Evolutionary conservation across 35 echinoderm and acorn worm species (phyloP).

Genomic region (Ophiothrix spiculata): DNA sequence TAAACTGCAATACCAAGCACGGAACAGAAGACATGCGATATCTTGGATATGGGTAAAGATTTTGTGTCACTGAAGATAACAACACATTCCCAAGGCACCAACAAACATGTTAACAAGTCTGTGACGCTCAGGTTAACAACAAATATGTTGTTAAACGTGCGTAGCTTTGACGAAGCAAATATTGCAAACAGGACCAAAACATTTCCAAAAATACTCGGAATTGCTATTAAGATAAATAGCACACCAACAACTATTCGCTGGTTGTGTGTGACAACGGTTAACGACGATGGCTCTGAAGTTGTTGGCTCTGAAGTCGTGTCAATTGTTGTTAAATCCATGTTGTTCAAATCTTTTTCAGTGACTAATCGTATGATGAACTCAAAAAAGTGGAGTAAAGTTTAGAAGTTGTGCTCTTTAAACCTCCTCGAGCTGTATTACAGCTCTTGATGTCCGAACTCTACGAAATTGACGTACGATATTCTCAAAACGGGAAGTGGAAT

Average conservation of each 20-base stretch:
- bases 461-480: no score
- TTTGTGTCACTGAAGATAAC: constrained; percentile 39
- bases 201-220: constrained; percentile 63
- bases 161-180: constrained; percentile 56
- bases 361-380: no score
- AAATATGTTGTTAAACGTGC: constrained; percentile 84
- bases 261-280: background rate
- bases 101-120: constrained; percentile 61
- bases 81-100: constrained; percentile 60
- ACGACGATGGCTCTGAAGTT: background rate
- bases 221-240: constrained; percentile 44
- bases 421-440: no score
- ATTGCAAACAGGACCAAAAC: constrained; percentile 69
- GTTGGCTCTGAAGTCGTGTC: background rate
- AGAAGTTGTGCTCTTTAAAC: no score
- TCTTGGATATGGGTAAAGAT: constrained; percentile 39
- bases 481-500: no score
- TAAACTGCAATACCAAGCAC: constrained; percentile 35
- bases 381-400: no score
- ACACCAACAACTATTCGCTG: constrained; percentile 50
- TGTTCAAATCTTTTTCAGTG: no score
- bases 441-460: no score
- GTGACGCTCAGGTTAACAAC: constrained; percentile 81
- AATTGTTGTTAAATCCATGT: background rate
- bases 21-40: constrained; percentile 62